phyloP scores from a whole-genome alignment of 2,797 vertebrate species.

The Kryptolebias ocellatus region DNA sequence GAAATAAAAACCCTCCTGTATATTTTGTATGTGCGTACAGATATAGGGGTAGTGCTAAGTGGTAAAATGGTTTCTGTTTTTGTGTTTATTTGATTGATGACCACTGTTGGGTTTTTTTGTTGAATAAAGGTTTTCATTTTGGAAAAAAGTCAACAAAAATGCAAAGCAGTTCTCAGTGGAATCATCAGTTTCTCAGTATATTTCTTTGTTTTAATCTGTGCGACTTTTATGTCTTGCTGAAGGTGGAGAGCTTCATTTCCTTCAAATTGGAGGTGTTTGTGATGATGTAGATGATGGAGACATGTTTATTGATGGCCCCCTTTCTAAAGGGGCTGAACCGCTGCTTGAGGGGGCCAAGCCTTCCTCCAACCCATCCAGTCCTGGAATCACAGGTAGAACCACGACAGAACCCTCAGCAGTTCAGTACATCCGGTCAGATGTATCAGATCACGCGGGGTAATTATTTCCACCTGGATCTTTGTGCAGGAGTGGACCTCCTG shows the following conservation, averaged over 20 bases:
- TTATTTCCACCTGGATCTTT: not conserved
- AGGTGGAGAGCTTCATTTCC: constrained; percentile 99
- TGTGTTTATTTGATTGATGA: too few species aligned
- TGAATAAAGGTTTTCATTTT: too few species aligned
- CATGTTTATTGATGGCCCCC: constrained; percentile 97
- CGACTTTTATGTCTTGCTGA: constrained; percentile 28
- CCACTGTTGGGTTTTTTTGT: too few species aligned
- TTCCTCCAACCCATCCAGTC: constrained; percentile 95
- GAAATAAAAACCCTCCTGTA: too few species aligned
- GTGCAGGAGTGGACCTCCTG: constrained; percentile 92
- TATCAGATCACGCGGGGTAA: not conserved
- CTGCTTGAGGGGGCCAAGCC: constrained; percentile 92
- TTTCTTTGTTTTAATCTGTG: not conserved
- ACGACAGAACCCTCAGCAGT: too few species aligned
- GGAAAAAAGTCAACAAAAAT: too few species aligned
- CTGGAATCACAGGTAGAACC: constrained; percentile 91
- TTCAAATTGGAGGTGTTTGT: constrained; percentile 99
- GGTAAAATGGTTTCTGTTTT: too few species aligned
- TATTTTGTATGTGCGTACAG: too few species aligned
- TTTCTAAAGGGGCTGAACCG: constrained; percentile 93
- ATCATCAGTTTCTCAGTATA: too few species aligned
- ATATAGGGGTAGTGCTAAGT: too few species aligned
- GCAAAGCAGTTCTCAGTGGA: too few species aligned
- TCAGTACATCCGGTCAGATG: not conserved
- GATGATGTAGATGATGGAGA: constrained; percentile 97